A percentile compares a stretch with the other conserved stretches of the same genome.
Evolutionary conservation across 2,797 vertebrate genomes (phyloP).

Genomic region (Brachymystax lenok): DNA sequence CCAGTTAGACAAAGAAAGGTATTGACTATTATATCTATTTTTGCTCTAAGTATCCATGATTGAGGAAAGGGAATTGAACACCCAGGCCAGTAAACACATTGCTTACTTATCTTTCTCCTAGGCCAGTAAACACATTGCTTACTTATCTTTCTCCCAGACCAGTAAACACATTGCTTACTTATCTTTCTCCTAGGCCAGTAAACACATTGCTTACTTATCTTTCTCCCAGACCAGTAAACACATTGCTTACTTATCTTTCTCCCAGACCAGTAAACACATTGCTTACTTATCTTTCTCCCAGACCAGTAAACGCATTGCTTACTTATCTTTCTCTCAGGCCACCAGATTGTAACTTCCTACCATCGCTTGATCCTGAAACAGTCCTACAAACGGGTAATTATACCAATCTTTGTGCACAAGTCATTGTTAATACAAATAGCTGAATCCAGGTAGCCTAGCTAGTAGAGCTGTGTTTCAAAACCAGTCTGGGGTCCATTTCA

Average conservation of each 20-base stretch:
- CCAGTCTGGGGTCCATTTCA: background rate
- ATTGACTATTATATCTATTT: background rate
- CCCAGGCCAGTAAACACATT: slow-evolving; percentile 49
- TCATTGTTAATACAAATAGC: background rate
- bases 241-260: no score
- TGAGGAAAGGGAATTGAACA: background rate
- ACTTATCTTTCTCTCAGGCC: slow-evolving; percentile 74
- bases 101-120: slow-evolving; percentile 60
- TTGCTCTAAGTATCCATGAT: no score
- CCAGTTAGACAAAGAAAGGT: slow-evolving; percentile 86
- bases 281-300: no score
- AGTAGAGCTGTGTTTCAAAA: background rate
- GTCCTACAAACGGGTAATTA: slow-evolving; percentile 80
- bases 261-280: no score
- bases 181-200: no score
- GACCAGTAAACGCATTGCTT: no score
- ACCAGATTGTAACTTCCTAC: slow-evolving; percentile 86
- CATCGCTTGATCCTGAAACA: slow-evolving; percentile 93
- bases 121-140: slow-evolving; percentile 58
- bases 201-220: no score
- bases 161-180: no score
- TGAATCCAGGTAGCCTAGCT: background rate
- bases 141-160: no score
- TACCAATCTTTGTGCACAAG: background rate
- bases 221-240: no score